Evolutionary conservation across 92 coral and sea anemone genomes (phyloP).

Genomic region (Hydrozoanthus gracilis): DNA sequence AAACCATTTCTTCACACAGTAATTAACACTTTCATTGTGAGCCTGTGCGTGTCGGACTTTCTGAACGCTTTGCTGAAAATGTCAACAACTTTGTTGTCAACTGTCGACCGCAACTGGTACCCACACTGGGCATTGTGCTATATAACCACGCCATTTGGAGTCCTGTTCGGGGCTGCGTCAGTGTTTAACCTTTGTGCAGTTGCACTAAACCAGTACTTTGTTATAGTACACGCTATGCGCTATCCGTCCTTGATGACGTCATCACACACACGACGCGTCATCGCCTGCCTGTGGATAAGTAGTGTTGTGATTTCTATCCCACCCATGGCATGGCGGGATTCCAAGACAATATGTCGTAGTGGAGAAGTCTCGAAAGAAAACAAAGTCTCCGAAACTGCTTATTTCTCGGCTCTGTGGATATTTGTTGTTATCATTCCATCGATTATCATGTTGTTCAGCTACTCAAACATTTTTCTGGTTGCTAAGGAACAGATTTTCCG

Average conservation of each 20-base stretch:
- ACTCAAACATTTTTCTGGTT: slow-evolving; percentile 79
- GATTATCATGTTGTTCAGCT: slow-evolving; percentile 77
- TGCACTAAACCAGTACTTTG: slow-evolving; percentile 87
- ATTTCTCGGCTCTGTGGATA: slow-evolving; percentile 84
- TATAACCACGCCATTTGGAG: slow-evolving; percentile 95
- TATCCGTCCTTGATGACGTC: slow-evolving; percentile 86
- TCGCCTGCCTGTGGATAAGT: slow-evolving; percentile 84
- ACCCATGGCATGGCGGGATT: slow-evolving; percentile 88
- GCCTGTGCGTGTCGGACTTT: slow-evolving; percentile 87
- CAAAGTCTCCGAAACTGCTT: slow-evolving; percentile 77
- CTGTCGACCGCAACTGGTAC: slow-evolving; percentile 86
- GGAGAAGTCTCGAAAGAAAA: slow-evolving; percentile 84
- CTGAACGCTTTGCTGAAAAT: slow-evolving; percentile 88
- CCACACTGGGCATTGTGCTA: slow-evolving; percentile 90
- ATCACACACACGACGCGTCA: slow-evolving; percentile 75
- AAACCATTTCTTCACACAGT: slow-evolving; percentile 74
- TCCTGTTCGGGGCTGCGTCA: slow-evolving; percentile 94
- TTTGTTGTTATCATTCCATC: slow-evolving; percentile 91
- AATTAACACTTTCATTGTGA: slow-evolving; percentile 83
- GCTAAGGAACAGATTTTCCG: slow-evolving; percentile 81
- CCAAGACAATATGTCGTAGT: slow-evolving; percentile 85
- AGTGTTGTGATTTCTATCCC: slow-evolving; percentile 86
- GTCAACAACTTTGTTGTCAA: slow-evolving; percentile 83
- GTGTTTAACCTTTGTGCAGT: slow-evolving; percentile 95
- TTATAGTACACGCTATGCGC: slow-evolving; percentile 83